Evolutionary conservation across 1,140 invertebrate species (phyloP).

Genomic region (Drosophila sp.): DNA sequence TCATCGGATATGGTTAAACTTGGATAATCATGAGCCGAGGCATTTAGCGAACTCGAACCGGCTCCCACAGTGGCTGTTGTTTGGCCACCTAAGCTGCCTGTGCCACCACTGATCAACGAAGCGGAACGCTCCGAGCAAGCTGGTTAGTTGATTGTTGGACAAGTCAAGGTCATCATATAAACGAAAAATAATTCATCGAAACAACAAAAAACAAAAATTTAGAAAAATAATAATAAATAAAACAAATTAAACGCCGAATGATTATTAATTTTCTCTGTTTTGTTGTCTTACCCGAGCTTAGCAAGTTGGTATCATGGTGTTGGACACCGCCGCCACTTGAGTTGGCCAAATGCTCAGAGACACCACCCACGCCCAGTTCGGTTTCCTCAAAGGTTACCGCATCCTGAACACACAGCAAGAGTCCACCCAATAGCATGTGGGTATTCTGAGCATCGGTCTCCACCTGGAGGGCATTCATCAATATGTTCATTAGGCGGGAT

Average conservation of each 20-base stretch:
- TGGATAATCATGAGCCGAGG: slow-evolving; percentile 77
- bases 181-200: slow-evolving; percentile 37
- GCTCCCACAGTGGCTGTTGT: slow-evolving; percentile 61
- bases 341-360: slow-evolving; percentile 84
- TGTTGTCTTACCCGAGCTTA: slow-evolving; percentile 87
- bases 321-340: slow-evolving; percentile 83
- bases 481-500: slow-evolving; percentile 91
- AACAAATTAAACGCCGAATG: slow-evolving; percentile 17
- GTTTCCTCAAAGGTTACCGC: slow-evolving; percentile 90
- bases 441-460: slow-evolving; percentile 94
- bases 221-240: slow-evolving; percentile 33
- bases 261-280: not conserved
- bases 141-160: slow-evolving; percentile 31
- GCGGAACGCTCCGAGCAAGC: slow-evolving; percentile 81
- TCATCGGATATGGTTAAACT: slow-evolving; percentile 81
- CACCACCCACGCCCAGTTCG: slow-evolving; percentile 81
- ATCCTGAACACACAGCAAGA: slow-evolving; percentile 92
- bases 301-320: slow-evolving; percentile 86
- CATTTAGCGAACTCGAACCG: slow-evolving; percentile 36
- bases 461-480: slow-evolving; percentile 93
- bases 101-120: slow-evolving; percentile 76
- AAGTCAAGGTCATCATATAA: slow-evolving; percentile 22
- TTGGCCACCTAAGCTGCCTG: slow-evolving; percentile 73
- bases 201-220: slow-evolving; percentile 43
- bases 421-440: slow-evolving; percentile 93